Evolutionary conservation across 2,888 invertebrate genomes (phyloP).

Genomic region (Noctua janthina): DNA sequence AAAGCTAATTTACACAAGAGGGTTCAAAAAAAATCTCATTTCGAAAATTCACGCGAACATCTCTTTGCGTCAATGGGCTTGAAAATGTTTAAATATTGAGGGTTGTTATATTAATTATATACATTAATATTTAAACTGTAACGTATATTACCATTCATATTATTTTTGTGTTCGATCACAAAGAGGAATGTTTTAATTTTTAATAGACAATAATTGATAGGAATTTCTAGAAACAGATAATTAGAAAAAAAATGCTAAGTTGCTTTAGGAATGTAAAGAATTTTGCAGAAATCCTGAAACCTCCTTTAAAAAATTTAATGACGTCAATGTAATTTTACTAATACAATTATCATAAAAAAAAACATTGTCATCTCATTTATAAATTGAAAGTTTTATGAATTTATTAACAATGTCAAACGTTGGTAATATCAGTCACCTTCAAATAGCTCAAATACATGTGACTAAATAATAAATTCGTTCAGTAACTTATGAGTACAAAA

Average conservation of each 20-base stretch:
- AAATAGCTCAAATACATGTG: slow-evolving; percentile 51
- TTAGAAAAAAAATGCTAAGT: slow-evolving; percentile 10
- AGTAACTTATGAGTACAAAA: slow-evolving; percentile 67
- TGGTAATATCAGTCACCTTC: slow-evolving; percentile 49
- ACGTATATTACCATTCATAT: slow-evolving; percentile 4
- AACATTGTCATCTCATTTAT: not conserved
- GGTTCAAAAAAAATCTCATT: not conserved
- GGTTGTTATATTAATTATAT: slow-evolving; percentile 12
- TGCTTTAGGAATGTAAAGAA: slow-evolving; percentile 57
- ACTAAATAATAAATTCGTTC: slow-evolving; percentile 69
- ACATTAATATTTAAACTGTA: slow-evolving; percentile 3
- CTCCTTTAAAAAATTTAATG: slow-evolving; percentile 30
- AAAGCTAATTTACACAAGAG: slow-evolving; percentile 19
- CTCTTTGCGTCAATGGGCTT: not conserved
- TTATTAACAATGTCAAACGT: slow-evolving; percentile 37
- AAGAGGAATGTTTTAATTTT: slow-evolving; percentile 56
- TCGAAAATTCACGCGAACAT: not conserved
- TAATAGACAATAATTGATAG: not conserved
- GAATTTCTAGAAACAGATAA: slow-evolving; percentile 19
- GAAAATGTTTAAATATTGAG: slow-evolving; percentile 9
- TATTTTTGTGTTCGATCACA: slow-evolving; percentile 39
- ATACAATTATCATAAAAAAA: slow-evolving; percentile 9
- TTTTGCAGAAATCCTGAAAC: slow-evolving; percentile 13
- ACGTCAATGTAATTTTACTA: slow-evolving; percentile 47
- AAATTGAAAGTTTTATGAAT: slow-evolving; percentile 15